Evolutionary conservation across 2,888 invertebrate genomes (phyloP).

Genomic region (Iphiclides podalirius): DNA sequence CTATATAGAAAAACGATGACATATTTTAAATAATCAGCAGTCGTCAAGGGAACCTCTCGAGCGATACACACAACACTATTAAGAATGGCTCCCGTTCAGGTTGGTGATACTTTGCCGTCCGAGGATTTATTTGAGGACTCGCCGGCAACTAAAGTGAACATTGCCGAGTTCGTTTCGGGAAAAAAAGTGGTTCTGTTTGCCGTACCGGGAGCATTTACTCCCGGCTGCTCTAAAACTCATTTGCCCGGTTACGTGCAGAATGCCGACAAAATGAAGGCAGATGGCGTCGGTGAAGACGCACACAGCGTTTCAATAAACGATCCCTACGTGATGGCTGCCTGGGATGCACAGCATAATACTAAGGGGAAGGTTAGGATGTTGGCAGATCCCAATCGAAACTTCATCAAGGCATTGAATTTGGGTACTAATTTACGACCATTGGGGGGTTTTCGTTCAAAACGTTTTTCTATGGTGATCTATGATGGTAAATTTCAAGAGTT

Average conservation of each 20-base stretch:
- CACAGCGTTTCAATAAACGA: slow-evolving; percentile 95
- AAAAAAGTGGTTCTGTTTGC: slow-evolving; percentile 94
- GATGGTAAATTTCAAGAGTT: slow-evolving; percentile 89
- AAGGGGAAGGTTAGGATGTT: slow-evolving; percentile 93
- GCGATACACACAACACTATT: slow-evolving; percentile 56
- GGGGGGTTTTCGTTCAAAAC: slow-evolving; percentile 91
- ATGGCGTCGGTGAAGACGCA: slow-evolving; percentile 90
- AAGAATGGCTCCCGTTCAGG: slow-evolving; percentile 82
- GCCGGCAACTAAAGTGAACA: slow-evolving; percentile 92
- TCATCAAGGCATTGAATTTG: slow-evolving; percentile 90
- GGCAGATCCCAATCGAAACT: slow-evolving; percentile 89
- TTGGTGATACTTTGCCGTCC: slow-evolving; percentile 89
- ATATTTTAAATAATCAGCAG: too few relatives aligned
- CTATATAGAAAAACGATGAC: too few relatives aligned
- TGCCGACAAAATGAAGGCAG: slow-evolving; percentile 86
- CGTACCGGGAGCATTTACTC: slow-evolving; percentile 97
- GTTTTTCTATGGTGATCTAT: slow-evolving; percentile 95
- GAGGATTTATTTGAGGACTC: slow-evolving; percentile 91
- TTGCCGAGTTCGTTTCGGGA: slow-evolving; percentile 84
- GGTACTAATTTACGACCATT: slow-evolving; percentile 88
- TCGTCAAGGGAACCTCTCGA: slow-evolving; percentile 54
- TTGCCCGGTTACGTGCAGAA: slow-evolving; percentile 91
- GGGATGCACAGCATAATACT: slow-evolving; percentile 90
- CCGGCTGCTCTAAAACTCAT: slow-evolving; percentile 95
- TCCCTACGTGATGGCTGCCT: slow-evolving; percentile 97